Conservation (phyloP, 2,797 vertebrate species). For the Denticeps clupeoides region DNA sequence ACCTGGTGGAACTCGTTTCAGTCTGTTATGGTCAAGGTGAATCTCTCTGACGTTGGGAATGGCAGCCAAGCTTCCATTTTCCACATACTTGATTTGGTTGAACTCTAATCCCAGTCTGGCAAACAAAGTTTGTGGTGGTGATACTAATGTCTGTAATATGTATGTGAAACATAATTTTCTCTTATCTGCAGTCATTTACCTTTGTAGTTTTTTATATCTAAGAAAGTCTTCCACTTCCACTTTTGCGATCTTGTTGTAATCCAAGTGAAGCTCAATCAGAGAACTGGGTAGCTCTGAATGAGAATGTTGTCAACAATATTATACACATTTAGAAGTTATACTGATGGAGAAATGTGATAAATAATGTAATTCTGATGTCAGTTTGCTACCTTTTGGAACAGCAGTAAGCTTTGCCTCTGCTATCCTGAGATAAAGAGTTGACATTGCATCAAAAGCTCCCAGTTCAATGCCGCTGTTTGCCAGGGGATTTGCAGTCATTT, state of each 20-base stretch:
- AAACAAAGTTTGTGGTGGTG: conserved; percentile 29
- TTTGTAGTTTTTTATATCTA: conserved; percentile 82
- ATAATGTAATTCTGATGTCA: no score
- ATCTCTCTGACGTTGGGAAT: conserved; percentile 77
- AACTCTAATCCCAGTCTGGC: conserved; percentile 80
- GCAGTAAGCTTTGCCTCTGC: conserved; percentile 84
- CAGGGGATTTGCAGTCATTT: conserved; percentile 92
- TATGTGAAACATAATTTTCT: not conserved
- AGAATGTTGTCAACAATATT: conserved; percentile 3
- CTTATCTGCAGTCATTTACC: no score
- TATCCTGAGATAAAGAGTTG: conserved; percentile 79
- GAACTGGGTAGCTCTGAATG: conserved; percentile 67
- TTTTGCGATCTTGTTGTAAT: conserved; percentile 84
- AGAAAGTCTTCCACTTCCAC: conserved; percentile 89
- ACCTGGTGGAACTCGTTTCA: conserved; percentile 81
- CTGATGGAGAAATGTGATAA: not conserved
- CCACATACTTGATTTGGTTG: conserved; percentile 87
- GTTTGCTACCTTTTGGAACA: conserved; percentile 93
- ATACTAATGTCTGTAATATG: not conserved
- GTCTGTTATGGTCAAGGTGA: conserved; percentile 86
- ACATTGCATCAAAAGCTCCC: conserved; percentile 82
- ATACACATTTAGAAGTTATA: not conserved
- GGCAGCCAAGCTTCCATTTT: conserved; percentile 81
- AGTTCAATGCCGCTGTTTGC: conserved; percentile 79
- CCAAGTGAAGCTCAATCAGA: conserved; percentile 82